Evolutionary conservation across 2,888 invertebrate species (phyloP), one percentile per base, ranked within the genome.

Genomic region (Physocephala rufipes): DNA sequence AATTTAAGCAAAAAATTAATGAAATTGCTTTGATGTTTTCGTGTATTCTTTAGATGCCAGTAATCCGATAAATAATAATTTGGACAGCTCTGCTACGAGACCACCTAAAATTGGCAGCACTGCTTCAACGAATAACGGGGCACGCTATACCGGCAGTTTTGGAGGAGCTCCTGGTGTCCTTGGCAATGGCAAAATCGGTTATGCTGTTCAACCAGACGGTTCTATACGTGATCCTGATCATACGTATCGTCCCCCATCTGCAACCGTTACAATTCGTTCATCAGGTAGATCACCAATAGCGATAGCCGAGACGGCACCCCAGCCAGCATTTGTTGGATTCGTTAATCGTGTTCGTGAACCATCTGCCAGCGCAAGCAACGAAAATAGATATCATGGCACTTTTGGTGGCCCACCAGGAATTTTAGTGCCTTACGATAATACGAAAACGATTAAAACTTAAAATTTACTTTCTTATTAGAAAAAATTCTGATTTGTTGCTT

Each of bases 351-450:
- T 73, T n/a, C 68, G 71, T 13, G 24, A 36, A 36, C 2, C 71
- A 19, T 73, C 74, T 45, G 45, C 71, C 28, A 62, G 43, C 24
- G 63, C 69, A 21, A 47, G 5, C 16, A 72, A 24, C 55, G 64
- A 71, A 2, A 61, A 74, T 16, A 79, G 79, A 64, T 82, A 81
- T 69, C 79, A 76, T 0, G 84, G 78, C 2, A 80, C 82, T 45
- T 86, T 86, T 65, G 86, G 86, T 3, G 86, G 86, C 13, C 85
- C 86, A 12, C 85, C 86, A 7, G 86, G 86, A 16, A 72, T 86
- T 49, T 78, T 86, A 16, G 76, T 76, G 21, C 86, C 86, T 47
- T 86, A 80, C 73, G 86, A 86, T 74, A 84, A 83, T 75, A 77
- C 75, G 24, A 80, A 78, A 59, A 64, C 74, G 72, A 78, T 55